Percentiles rank a stretch among this genome's conserved stretches.
These are phyloP conservation scores for Leuciscus idus DNA, from an alignment of 2,113 vertebrate genomes.

Conservation along the genomic window DNA sequence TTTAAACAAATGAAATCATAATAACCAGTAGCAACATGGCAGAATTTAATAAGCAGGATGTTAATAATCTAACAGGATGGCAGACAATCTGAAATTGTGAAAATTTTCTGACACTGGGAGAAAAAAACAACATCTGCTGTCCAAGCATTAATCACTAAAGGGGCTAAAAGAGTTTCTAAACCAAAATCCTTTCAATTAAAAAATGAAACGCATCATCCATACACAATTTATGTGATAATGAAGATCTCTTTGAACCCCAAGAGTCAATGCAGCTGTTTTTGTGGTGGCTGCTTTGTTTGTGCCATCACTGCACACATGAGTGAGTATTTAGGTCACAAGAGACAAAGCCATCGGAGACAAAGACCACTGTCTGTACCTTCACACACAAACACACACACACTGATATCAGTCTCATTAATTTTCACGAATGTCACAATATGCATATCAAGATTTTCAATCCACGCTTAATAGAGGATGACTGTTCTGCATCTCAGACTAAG, in stretches of 20 bases:
- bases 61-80: constrained; percentile 62
- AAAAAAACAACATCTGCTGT: background rate
- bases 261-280: constrained; percentile 21
- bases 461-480: background rate
- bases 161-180: background rate
- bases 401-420: background rate
- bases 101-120: background rate
- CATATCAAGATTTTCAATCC: background rate
- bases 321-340: constrained; percentile 75
- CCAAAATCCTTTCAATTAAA: background rate
- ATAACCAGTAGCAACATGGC: constrained; percentile 64
- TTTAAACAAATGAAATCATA: constrained; percentile 67
- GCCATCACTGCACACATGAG: constrained; percentile 64
- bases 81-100: background rate
- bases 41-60: constrained; percentile 51
- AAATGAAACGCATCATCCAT: background rate
- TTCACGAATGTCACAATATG: background rate
- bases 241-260: background rate
- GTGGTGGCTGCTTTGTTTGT: constrained; percentile 53
- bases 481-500: background rate
- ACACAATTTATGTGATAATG: background rate
- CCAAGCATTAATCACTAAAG: background rate
- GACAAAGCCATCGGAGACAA: constrained; percentile 60
- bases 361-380: constrained; percentile 33
- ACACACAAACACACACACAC: background rate